Evolutionary conservation across 2,797 vertebrate species (phyloP).

Genomic region (Sebastes miniatus): DNA sequence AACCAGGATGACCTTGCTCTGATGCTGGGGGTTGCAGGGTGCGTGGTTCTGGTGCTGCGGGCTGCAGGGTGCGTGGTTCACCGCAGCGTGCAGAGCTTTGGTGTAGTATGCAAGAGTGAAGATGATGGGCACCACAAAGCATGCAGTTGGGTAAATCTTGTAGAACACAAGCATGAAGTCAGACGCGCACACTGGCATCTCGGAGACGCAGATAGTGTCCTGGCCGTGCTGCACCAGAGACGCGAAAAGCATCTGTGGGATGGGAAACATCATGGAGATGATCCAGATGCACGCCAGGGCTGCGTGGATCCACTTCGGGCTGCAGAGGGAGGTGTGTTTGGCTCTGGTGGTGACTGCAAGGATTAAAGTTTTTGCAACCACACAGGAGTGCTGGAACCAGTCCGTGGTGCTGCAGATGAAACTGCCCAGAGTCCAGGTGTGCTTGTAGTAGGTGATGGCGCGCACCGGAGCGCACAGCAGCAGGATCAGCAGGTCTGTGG

Average conservation of each 20-base stretch:
- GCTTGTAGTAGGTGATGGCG: slow-evolving; percentile 79
- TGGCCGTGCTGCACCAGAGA: slow-evolving; percentile 48
- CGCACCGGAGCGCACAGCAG: slow-evolving; percentile 79
- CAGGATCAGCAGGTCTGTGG: slow-evolving; percentile 79
- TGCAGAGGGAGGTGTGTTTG: slow-evolving; percentile 60
- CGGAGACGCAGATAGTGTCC: slow-evolving; percentile 70
- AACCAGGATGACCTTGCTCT: slow-evolving; percentile 74
- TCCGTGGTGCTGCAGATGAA: slow-evolving; percentile 82
- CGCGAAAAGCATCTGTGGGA: slow-evolving; percentile 80
- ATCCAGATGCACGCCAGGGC: slow-evolving; percentile 67
- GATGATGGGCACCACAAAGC: slow-evolving; percentile 73
- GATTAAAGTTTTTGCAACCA: slow-evolving; percentile 81
- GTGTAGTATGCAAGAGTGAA: slow-evolving; percentile 78
- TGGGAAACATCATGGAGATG: slow-evolving; percentile 73
- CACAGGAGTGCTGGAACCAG: slow-evolving; percentile 85
- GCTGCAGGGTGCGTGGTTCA: slow-evolving; percentile 63
- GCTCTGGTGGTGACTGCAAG: slow-evolving; percentile 77
- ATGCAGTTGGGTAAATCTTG: slow-evolving; percentile 77
- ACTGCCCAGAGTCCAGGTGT: slow-evolving; percentile 80
- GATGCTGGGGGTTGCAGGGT: slow-evolving; percentile 47
- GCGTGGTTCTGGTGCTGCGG: slow-evolving; percentile 57
- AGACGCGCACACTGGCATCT: slow-evolving; percentile 68
- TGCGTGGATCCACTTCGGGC: slow-evolving; percentile 66
- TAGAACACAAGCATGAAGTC: slow-evolving; percentile 82
- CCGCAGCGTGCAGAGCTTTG: slow-evolving; percentile 70